Conservation (phyloP, 2,113 vertebrate species). For the Bungarus multicinctus region DNA sequence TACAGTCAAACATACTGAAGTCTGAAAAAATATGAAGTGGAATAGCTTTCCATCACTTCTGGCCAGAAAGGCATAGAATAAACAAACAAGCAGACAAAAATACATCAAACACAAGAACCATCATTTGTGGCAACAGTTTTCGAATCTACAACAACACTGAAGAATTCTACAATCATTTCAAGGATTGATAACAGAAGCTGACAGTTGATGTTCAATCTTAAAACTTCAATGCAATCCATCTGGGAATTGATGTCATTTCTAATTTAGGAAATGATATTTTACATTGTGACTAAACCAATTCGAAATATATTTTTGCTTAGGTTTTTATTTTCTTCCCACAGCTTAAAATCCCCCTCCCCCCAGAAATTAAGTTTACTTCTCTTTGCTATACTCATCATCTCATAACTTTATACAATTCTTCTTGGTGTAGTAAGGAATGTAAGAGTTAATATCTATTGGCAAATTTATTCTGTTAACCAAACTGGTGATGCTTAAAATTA, state of each 20-base stretch:
- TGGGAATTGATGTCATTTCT: conserved; percentile 40
- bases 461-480: conserved; percentile 43
- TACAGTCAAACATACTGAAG: not conserved
- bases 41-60: not conserved
- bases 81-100: not conserved
- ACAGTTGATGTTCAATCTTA: conserved; percentile 45
- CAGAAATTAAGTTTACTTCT: not conserved
- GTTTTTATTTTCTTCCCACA: not conserved
- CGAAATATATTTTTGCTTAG: not conserved
- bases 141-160: not conserved
- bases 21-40: not conserved
- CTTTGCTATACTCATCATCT: not conserved
- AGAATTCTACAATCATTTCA: conserved; percentile 23
- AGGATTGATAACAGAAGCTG: conserved; percentile 23
- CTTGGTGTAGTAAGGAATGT: conserved; percentile 15
- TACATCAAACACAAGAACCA: not conserved
- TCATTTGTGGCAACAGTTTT: conserved; percentile 21
- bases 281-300: conserved; percentile 25
- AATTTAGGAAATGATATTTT: conserved; percentile 54
- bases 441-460: conserved; percentile 22
- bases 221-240: conserved; percentile 20
- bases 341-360: not conserved
- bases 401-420: conserved; percentile 17
- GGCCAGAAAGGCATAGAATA: not conserved
- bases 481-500: conserved; percentile 52